Base-by-base conservation (phyloP, 2,797 vertebrate species). In the Fistularia commersonii region DNA sequence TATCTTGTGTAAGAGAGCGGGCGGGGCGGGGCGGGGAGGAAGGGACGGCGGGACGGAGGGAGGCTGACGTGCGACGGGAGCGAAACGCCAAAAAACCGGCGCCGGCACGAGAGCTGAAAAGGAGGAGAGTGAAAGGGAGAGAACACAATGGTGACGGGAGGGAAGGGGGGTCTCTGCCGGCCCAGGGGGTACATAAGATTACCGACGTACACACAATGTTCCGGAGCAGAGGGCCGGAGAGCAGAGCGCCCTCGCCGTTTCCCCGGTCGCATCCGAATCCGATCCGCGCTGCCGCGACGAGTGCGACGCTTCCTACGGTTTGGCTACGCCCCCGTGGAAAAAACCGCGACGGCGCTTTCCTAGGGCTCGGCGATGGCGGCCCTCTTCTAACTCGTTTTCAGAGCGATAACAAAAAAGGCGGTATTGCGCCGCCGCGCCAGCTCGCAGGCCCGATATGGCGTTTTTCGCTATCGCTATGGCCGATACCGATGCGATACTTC, bases 171-270 rank as follows among this genome's bases (percentile, higher is more conserved):
- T 61, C 60, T 68, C 53, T 57, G 60, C 14, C 59, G 72, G 74
- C 80, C 80, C 74, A 72, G 72, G 77, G 82, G 81, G 80, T 77
- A 72, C 67, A 67, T 84, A 80, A 84, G 83, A 85, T 85, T 85
- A 86, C 85, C 84, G 80, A 85, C 83, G 83, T 85, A 87, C 79
- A 83, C 81, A 86, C 82, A 84, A 76, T 82, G 82, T 83, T 86
- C 76, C 78, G 76, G 80, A 83, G 82, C 82, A 77, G 79, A 81
- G 83, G 79, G 81, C 81, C 85, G 82, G 82, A 83, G 82, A 77
- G 80, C 76, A 78, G 71, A 69, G 81, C 71, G 78, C 23, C 23
- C 2, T 71, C 77, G 84, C 80, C 85, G 81, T 77, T 83, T 73
- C 70, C 84, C 72, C 69, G 56, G 75, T 11, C 77, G 79, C 80